Base-by-base conservation (phyloP, 2,888 invertebrate genomes). In the Pseudococcus jackbeardsleyi region DNA sequence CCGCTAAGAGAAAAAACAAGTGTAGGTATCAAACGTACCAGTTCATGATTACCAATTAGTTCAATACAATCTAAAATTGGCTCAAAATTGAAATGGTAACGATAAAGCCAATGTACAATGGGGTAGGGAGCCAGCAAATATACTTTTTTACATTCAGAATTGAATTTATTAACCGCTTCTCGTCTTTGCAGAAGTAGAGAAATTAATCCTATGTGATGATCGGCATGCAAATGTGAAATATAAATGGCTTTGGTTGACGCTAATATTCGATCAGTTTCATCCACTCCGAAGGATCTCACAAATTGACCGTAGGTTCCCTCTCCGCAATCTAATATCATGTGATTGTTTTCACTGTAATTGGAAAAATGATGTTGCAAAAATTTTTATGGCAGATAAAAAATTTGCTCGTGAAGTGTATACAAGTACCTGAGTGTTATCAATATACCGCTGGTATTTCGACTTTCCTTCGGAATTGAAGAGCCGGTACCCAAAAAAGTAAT, bases 161-260 rank as follows among this genome's bases (percentile, higher is more conserved):
- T 77, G 17, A 39, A 17, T 50, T 88, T 87, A 12, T 82, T 17
- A 5, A 85, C 42, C 26, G 89, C 85, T 59, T 64, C 88, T 79
- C 93, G 84, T 77, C 93, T 93, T 5, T 94, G 94, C 54, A 90
- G 94, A 6, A 98, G 91, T 4, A 98, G 91, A 11, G 95, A 95
- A 89, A 97, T 94, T 0, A 97, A 91, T 92, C 95, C 98, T 89
- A 98, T 94, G 91, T 99, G 99, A 93, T 99, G 99, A 92, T 99
- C 99, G 0, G 98, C 98, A 91, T 99, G 99, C 89, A 98, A 92
- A 93, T 99, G 99, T 0, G 99, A 99, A 59, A 99, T 93, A 91
- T 96, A 99, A 54, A 99, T 93, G 0, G 94, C 95, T 91, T 94
- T 93, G 33, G 95, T 91, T 0, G 94, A 94, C 12, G 92, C 92